These are phyloP conservation scores for Diuraphis noxia DNA, from an alignment of 1,140 invertebrate genomes.

Conservation along the genomic window DNA sequence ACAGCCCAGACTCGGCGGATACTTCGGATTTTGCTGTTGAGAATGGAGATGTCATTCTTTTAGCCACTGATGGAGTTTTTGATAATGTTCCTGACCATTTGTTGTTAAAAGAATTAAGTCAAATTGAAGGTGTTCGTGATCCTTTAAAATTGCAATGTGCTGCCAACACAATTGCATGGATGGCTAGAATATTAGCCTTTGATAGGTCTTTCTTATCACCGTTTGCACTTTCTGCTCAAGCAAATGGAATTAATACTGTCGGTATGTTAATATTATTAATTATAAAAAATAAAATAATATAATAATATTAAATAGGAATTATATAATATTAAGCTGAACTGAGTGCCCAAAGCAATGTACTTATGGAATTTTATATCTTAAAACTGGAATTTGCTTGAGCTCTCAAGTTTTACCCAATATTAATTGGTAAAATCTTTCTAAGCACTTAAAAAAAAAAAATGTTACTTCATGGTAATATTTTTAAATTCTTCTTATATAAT, in stretches of 20 bases:
- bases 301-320: too few relatives aligned
- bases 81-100: conserved; percentile 94
- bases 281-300: too few relatives aligned
- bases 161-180: conserved; percentile 91
- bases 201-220: conserved; percentile 94
- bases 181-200: conserved; percentile 89
- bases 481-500: neutral
- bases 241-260: conserved; percentile 89
- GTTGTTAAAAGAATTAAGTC: conserved; percentile 75
- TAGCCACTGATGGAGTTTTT: conserved; percentile 97
- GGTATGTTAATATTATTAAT: conserved; percentile 68
- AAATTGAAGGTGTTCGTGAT: conserved; percentile 68
- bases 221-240: conserved; percentile 87
- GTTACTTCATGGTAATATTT: neutral
- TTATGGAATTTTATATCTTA: too few relatives aligned
- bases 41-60: conserved; percentile 91
- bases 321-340: neutral
- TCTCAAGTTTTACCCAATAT: neutral
- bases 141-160: conserved; percentile 79
- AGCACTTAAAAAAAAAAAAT: too few relatives aligned
- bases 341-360: too few relatives aligned
- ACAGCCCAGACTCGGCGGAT: conserved; percentile 89
- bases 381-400: neutral
- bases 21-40: conserved; percentile 88
- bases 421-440: neutral